phyloP scores from a whole-genome alignment of 2,888 invertebrate genomes.

The Adelognathus sp. region DNA sequence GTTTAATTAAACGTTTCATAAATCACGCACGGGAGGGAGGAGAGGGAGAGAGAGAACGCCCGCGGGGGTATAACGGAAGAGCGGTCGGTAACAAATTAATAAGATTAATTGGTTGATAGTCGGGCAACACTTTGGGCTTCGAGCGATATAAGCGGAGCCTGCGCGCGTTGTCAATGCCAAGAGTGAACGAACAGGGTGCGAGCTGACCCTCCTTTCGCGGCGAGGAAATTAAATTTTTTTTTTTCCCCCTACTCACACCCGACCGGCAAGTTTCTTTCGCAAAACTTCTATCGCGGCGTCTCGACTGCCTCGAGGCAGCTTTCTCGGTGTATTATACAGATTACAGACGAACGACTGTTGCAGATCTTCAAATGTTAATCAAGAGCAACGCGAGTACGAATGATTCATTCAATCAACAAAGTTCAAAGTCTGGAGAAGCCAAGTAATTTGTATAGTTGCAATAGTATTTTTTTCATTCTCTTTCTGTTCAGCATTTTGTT shows the following conservation, averaged over 20 bases:
- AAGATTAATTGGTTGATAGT: slow-evolving; percentile 80
- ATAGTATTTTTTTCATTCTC: not conserved
- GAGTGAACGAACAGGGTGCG: slow-evolving; percentile 29
- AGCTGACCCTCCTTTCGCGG: slow-evolving; percentile 49
- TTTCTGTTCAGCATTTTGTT: too few species aligned
- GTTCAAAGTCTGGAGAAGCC: not conserved
- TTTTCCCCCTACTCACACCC: slow-evolving; percentile 43
- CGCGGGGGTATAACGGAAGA: slow-evolving; percentile 56
- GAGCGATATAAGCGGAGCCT: slow-evolving; percentile 31
- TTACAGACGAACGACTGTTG: not conserved
- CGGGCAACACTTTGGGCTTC: slow-evolving; percentile 74
- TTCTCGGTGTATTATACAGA: not conserved
- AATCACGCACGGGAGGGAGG: slow-evolving; percentile 59
- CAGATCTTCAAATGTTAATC: slow-evolving; percentile 1
- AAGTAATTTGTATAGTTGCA: not conserved
- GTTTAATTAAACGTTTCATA: slow-evolving; percentile 79
- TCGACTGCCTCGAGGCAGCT: not conserved
- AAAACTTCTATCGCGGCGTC: slow-evolving; percentile 27
- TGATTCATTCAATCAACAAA: slow-evolving; percentile 11
- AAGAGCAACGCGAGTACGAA: not conserved
- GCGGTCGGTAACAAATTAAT: slow-evolving; percentile 76
- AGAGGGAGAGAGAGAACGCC: slow-evolving; percentile 43
- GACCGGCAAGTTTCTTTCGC: slow-evolving; percentile 66
- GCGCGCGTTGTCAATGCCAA: slow-evolving; percentile 18
- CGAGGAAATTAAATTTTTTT: slow-evolving; percentile 72